Evolutionary conservation across 2,888 invertebrate species (phyloP).

Genomic region (Ophraella communa): DNA sequence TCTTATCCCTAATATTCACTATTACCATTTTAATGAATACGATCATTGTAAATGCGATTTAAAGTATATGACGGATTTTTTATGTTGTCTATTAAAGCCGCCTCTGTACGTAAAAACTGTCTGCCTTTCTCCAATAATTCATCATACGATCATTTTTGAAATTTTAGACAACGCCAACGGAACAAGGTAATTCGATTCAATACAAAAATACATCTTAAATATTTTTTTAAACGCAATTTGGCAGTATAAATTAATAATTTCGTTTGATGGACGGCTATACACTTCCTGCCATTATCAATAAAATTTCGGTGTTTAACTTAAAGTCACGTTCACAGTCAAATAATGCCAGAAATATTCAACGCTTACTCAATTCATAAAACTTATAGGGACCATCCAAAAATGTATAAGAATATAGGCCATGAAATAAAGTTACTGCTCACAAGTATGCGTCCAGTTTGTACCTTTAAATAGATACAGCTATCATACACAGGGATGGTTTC

Average conservation of each 20-base stretch:
- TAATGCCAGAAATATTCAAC: background rate
- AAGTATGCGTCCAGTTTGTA: no score
- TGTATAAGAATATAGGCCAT: background rate
- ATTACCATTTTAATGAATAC: no score
- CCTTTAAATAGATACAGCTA: no score
- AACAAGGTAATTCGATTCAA: background rate
- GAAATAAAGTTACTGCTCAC: no score
- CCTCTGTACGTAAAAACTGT: background rate
- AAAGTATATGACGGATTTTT: no score
- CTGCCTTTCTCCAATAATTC: background rate
- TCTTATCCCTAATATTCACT: no score
- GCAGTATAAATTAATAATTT: conserved; percentile 3
- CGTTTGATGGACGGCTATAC: conserved; percentile 5
- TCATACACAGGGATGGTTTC: no score
- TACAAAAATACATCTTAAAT: conserved; percentile 2
- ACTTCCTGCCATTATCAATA: conserved; percentile 6
- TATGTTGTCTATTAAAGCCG: background rate
- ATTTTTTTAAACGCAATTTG: conserved; percentile 3
- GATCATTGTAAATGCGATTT: no score
- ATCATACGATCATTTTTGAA: background rate
- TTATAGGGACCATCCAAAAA: background rate
- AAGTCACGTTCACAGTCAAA: background rate
- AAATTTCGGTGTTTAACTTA: background rate
- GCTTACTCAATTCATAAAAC: background rate
- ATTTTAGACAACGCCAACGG: background rate